These are phyloP conservation scores for Sebastes diploproa DNA, from an alignment of 2,797 vertebrate species.

Conservation along the genomic window DNA sequence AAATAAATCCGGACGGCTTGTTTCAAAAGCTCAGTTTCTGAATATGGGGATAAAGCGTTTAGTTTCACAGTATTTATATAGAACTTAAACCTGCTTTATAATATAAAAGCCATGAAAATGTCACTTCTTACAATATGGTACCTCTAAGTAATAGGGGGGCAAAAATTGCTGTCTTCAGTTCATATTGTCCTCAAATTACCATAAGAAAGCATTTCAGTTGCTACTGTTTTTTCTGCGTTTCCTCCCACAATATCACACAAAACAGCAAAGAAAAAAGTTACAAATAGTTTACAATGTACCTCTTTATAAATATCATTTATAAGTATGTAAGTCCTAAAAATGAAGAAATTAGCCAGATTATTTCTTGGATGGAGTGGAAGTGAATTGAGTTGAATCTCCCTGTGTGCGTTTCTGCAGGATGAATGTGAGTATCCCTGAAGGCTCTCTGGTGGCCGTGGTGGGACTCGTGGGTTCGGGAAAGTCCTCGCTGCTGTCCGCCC, in stretches of 20 bases:
- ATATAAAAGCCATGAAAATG: no score
- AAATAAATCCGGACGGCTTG: no score
- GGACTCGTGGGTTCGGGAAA: conserved; percentile 97
- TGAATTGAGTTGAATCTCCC: not conserved
- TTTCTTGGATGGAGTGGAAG: not conserved
- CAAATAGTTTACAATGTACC: not conserved
- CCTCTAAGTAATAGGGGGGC: no score
- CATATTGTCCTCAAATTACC: no score
- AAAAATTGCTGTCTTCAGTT: no score
- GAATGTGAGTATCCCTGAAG: conserved; percentile 87
- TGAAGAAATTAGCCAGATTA: not conserved
- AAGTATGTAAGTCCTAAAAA: not conserved
- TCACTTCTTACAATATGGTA: no score
- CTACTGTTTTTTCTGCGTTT: not conserved
- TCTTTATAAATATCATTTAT: not conserved
- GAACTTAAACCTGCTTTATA: no score
- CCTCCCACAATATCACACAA: no score
- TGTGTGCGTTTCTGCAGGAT: conserved; percentile 80
- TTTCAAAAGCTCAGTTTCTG: no score
- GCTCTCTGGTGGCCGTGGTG: conserved; percentile 91
- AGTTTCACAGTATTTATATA: no score
- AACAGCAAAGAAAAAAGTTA: not conserved
- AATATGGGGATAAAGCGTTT: no score
- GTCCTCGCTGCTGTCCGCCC: conserved; percentile 92
- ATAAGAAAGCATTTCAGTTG: no score